Evolutionary conservation across 2,888 invertebrate genomes (phyloP).

Genomic region (Panopea generosa): DNA sequence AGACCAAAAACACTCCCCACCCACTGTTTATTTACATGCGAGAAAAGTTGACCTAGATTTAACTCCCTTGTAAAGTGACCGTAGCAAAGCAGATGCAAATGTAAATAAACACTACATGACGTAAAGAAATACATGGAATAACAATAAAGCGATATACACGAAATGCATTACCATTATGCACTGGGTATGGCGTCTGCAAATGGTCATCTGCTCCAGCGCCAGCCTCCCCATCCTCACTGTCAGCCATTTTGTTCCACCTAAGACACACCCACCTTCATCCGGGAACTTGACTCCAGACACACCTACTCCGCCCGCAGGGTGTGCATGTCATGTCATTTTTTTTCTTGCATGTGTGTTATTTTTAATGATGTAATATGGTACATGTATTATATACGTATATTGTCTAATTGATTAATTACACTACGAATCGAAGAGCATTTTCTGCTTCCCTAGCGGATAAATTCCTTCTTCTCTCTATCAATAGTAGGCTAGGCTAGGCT

Average conservation of each 20-base stretch:
- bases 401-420: too few relatives aligned
- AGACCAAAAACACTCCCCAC: constrained; percentile 33
- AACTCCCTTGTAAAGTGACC: constrained; percentile 2
- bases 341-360: too few relatives aligned
- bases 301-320: constrained; percentile 42
- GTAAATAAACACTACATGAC: background rate
- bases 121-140: background rate
- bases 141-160: background rate
- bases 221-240: constrained; percentile 49
- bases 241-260: constrained; percentile 58
- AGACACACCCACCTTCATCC: constrained; percentile 59
- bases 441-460: too few relatives aligned
- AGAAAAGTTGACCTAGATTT: background rate
- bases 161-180: background rate
- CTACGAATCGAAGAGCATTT: too few relatives aligned
- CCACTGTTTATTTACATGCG: constrained; percentile 24
- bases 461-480: too few relatives aligned
- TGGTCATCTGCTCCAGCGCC: constrained; percentile 15
- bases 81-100: background rate
- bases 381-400: too few relatives aligned
- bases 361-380: too few relatives aligned
- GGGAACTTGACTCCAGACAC: constrained; percentile 49
- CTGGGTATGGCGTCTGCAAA: constrained; percentile 6
- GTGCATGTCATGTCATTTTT: too few relatives aligned
- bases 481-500: too few relatives aligned